Percentiles rank a stretch among this genome's conserved stretches.
These are phyloP conservation scores for Volucella zonaria DNA, from an alignment of 2,888 invertebrate species.

Conservation along the genomic window DNA sequence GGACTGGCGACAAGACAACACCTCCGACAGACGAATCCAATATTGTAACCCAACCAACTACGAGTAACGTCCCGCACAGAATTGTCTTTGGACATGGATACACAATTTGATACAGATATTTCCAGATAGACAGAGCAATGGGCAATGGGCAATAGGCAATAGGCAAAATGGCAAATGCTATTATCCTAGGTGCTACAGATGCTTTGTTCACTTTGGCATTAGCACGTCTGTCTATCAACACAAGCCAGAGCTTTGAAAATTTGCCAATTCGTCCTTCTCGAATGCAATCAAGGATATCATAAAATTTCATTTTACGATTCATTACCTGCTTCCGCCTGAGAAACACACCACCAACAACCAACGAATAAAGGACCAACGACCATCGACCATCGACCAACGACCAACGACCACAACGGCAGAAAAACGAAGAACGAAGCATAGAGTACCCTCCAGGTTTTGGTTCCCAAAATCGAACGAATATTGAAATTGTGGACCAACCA, in stretches of 20 bases:
- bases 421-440: not conserved
- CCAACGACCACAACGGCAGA: slow-evolving; percentile 19
- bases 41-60: not conserved
- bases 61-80: no score
- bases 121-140: not conserved
- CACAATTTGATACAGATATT: not conserved
- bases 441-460: no score
- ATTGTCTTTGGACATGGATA: not conserved
- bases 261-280: slow-evolving; percentile 15
- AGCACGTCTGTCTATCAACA: slow-evolving; percentile 25
- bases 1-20: no score
- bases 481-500: no score
- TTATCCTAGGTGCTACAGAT: slow-evolving; percentile 12
- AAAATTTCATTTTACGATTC: slow-evolving; percentile 64
- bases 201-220: slow-evolving; percentile 20
- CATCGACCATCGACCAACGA: slow-evolving; percentile 4
- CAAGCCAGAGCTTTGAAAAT: slow-evolving; percentile 7
- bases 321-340: slow-evolving; percentile 46
- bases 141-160: not conserved
- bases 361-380: not conserved
- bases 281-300: slow-evolving; percentile 69
- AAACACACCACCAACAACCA: slow-evolving; percentile 11
- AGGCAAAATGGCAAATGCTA: slow-evolving; percentile 7
- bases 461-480: no score
- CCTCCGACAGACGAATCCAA: not conserved